Evolutionary conservation across 2,797 vertebrate species (phyloP).

Genomic region (Malurus leucopterus): DNA sequence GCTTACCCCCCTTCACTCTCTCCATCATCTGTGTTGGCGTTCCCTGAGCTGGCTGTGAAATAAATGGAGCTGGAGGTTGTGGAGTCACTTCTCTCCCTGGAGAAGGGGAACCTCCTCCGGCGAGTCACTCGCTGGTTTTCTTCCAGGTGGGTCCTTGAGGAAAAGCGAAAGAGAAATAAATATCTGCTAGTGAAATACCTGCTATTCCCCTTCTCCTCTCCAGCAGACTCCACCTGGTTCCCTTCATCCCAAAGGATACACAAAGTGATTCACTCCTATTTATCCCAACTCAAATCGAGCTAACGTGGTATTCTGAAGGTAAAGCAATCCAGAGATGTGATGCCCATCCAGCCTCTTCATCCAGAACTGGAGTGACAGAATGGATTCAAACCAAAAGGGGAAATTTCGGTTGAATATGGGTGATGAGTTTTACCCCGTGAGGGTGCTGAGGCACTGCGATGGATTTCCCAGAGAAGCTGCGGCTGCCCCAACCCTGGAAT

Average conservation of each 20-base stretch:
- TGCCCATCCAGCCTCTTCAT: too few species aligned
- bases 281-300: rapidly evolving
- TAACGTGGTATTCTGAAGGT: rapidly evolving
- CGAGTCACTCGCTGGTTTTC: conserved; percentile 79
- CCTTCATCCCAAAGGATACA: rapidly evolving
- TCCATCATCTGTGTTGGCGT: conserved; percentile 68
- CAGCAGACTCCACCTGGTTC: rapidly evolving
- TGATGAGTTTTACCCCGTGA: background rate
- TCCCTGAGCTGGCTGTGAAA: conserved; percentile 85
- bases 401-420: background rate
- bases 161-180: background rate
- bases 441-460: background rate
- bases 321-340: background rate
- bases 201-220: background rate
- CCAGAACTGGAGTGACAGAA: background rate
- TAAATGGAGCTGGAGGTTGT: conserved; percentile 91
- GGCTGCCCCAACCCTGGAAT: background rate
- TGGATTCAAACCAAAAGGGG: rapidly evolving
- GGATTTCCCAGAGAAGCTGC: background rate
- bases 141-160: conserved; percentile 82
- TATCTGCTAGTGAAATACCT: rapidly evolving
- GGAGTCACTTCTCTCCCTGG: conserved; percentile 86
- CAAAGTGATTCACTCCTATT: rapidly evolving
- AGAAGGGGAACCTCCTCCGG: conserved; percentile 70
- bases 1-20: conserved; percentile 91